Conservation (phyloP, 2,888 invertebrate genomes). For the Subacronicta megacephala region DNA sequence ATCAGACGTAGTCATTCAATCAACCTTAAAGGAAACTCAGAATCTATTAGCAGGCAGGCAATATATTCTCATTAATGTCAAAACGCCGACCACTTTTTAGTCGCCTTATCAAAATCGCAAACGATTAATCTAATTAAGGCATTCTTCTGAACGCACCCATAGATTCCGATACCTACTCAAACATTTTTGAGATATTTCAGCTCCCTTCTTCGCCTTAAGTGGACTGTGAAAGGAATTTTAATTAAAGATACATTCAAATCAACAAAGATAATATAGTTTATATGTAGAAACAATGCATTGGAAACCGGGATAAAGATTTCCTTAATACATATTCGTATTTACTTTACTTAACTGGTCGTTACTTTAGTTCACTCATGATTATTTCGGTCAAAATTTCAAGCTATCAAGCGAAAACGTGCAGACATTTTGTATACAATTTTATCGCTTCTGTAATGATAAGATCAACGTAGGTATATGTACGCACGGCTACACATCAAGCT, state of each 20-base stretch:
- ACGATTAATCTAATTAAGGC: constrained; percentile 87
- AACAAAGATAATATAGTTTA: constrained; percentile 47
- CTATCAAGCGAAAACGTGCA: too few species aligned
- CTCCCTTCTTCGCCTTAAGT: constrained; percentile 67
- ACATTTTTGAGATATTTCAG: constrained; percentile 76
- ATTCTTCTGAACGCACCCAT: constrained; percentile 79
- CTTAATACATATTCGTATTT: not conserved
- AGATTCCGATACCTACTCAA: constrained; percentile 76
- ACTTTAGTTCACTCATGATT: too few species aligned
- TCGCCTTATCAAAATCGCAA: constrained; percentile 77
- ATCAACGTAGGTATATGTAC: too few species aligned
- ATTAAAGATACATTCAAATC: constrained; percentile 70
- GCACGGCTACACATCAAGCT: too few species aligned
- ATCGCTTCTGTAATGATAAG: too few species aligned
- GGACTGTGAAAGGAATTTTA: constrained; percentile 82
- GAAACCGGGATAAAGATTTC: not conserved
- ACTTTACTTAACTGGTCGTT: not conserved
- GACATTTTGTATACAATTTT: too few species aligned
- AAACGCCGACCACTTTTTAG: constrained; percentile 75
- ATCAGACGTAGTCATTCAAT: constrained; percentile 38
- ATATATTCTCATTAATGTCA: constrained; percentile 85
- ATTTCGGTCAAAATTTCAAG: too few species aligned
- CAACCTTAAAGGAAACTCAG: constrained; percentile 30
- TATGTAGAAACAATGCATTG: constrained; percentile 23
- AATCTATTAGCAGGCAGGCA: constrained; percentile 49